phyloP scores from a whole-genome alignment of 1,140 invertebrate species.

The Calycopis cecrops region DNA sequence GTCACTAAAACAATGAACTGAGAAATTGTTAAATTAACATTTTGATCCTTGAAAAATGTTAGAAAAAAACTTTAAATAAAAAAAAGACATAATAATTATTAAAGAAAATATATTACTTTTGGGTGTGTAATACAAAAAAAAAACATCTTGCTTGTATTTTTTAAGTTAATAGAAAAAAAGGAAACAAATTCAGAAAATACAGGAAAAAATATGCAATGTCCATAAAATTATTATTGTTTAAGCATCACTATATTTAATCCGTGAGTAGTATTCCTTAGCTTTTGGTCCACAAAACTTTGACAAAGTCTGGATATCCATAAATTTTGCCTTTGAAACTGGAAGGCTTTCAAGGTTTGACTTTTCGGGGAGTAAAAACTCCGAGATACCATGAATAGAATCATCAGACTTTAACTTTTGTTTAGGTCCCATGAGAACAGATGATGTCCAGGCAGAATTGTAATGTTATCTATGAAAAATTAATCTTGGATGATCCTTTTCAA shows the following conservation, averaged over 20 bases:
- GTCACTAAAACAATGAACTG: conserved; percentile 14
- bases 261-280: conserved; percentile 25
- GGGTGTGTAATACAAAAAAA: conserved; percentile 21
- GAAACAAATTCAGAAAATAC: conserved; percentile 17
- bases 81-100: conserved; percentile 14
- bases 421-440: no score
- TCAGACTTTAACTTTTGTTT: conserved; percentile 14
- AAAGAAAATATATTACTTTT: conserved; percentile 19
- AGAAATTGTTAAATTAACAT: conserved; percentile 13
- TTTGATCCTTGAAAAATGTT: conserved; percentile 22
- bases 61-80: conserved; percentile 6
- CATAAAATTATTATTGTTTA: conserved; percentile 21
- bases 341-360: conserved; percentile 1
- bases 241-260: conserved; percentile 21
- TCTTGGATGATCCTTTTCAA: conserved; percentile 13
- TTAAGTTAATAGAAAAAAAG: conserved; percentile 12
- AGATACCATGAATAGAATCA: conserved; percentile 1
- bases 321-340: conserved; percentile 17
- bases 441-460: no score
- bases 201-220: conserved; percentile 17
- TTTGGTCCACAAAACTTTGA: conserved; percentile 26
- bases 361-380: conserved; percentile 8
- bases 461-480: no score
- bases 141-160: conserved; percentile 10
- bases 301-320: conserved; percentile 20